Evolutionary conservation across 2,113 vertebrate species (phyloP).

Genomic region (Nesogale talazaci): DNA sequence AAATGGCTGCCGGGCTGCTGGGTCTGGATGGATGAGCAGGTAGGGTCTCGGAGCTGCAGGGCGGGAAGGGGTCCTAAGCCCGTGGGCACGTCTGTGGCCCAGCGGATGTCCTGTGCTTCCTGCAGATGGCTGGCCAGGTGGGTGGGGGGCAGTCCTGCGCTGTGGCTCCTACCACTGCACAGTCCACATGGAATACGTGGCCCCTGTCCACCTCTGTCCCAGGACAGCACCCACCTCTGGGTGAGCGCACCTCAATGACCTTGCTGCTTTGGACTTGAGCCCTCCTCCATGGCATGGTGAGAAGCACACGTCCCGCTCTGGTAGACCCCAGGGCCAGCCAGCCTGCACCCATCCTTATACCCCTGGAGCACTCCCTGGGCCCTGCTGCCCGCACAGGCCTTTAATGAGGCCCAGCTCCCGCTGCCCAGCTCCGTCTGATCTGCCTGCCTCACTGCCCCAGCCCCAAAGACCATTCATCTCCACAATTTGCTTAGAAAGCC

Average conservation of each 20-base stretch:
- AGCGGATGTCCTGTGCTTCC: background rate
- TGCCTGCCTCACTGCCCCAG: constrained; percentile 46
- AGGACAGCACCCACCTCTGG: background rate
- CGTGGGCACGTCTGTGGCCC: background rate
- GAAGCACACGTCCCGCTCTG: no score
- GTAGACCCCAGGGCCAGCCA: background rate
- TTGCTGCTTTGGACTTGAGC: background rate
- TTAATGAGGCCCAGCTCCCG: constrained; percentile 23
- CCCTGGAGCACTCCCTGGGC: background rate
- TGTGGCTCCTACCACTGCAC: background rate
- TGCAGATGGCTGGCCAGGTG: no score
- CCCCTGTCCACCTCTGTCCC: background rate
- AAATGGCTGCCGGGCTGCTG: background rate
- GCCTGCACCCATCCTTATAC: background rate
- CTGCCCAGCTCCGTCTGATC: background rate
- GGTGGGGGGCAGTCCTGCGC: background rate
- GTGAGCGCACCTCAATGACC: background rate
- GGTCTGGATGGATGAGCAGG: background rate
- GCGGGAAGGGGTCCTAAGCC: background rate
- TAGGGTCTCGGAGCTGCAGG: background rate
- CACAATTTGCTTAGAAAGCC: constrained; percentile 55
- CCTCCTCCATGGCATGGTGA: background rate
- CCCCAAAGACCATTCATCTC: constrained; percentile 48
- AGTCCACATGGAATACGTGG: background rate
- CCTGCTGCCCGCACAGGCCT: background rate